Conservation (phyloP, 1,140 invertebrate genomes). For the Reticulitermes speratus region DNA sequence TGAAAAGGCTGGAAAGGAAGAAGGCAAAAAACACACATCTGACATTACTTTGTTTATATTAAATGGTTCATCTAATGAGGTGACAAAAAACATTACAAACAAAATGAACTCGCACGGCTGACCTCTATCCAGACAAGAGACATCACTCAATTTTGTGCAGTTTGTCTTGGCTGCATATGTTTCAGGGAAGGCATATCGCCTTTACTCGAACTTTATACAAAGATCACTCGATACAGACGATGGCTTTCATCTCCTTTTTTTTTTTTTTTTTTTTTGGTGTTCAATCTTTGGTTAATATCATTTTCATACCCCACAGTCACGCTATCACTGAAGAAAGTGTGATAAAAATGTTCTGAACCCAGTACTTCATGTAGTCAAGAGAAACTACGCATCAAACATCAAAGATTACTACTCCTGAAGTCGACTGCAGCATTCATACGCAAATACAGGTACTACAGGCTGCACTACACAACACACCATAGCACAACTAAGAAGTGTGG, state of each 20-base stretch:
- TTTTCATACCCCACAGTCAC: no score
- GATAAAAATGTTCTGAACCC: no score
- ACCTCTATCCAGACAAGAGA: background rate
- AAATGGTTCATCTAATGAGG: background rate
- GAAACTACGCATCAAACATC: background rate
- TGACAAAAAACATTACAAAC: slow-evolving; percentile 5
- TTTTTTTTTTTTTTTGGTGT: background rate
- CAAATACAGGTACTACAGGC: background rate
- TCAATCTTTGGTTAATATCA: no score
- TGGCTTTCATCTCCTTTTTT: background rate
- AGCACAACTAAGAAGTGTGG: background rate
- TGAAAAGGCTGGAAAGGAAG: no score
- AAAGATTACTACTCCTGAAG: background rate
- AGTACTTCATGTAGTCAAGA: background rate
- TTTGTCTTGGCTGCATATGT: background rate
- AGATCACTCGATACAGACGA: background rate
- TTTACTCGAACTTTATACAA: no score
- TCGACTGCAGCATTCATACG: background rate
- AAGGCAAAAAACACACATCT: no score
- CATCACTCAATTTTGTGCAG: background rate
- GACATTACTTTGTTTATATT: background rate
- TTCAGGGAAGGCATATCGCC: no score
- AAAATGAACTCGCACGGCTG: background rate
- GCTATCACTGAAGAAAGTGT: no score
- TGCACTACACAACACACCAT: background rate